These are phyloP conservation scores for Anguilla obscura DNA, from an alignment of 2,797 vertebrate species.

Conservation along the genomic window DNA sequence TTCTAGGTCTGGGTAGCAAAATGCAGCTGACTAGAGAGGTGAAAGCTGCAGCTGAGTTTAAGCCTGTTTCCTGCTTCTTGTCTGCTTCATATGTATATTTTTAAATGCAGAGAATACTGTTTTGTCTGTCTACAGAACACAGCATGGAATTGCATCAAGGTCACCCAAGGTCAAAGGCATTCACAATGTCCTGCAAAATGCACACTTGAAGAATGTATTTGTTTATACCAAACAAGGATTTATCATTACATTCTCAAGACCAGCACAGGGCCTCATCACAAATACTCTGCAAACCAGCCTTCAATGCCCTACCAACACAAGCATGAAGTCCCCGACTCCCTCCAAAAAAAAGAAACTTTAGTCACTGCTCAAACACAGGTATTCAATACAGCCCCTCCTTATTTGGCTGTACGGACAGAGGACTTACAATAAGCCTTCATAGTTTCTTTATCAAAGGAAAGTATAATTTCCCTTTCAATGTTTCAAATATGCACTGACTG, in stretches of 20 bases:
- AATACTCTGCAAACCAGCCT: background rate
- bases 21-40: background rate
- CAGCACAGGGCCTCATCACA: background rate
- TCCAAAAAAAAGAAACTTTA: too few relatives aligned
- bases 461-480: background rate
- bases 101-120: background rate
- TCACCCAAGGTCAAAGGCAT: background rate
- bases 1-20: background rate
- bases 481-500: background rate
- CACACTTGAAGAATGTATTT: background rate
- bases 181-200: background rate
- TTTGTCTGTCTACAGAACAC: background rate
- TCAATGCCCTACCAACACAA: background rate
- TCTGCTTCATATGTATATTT: too few relatives aligned
- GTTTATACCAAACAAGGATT: background rate
- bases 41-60: background rate
- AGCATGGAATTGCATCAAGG: background rate
- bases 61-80: background rate
- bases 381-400: background rate
- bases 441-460: background rate
- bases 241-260: background rate
- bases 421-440: background rate
- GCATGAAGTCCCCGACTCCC: background rate
- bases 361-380: too few relatives aligned
- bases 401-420: background rate